Percentiles rank a stretch among this genome's conserved stretches.
These are phyloP conservation scores for Clarias fuscus DNA, from an alignment of 2,797 vertebrate species.

Conservation along the genomic window DNA sequence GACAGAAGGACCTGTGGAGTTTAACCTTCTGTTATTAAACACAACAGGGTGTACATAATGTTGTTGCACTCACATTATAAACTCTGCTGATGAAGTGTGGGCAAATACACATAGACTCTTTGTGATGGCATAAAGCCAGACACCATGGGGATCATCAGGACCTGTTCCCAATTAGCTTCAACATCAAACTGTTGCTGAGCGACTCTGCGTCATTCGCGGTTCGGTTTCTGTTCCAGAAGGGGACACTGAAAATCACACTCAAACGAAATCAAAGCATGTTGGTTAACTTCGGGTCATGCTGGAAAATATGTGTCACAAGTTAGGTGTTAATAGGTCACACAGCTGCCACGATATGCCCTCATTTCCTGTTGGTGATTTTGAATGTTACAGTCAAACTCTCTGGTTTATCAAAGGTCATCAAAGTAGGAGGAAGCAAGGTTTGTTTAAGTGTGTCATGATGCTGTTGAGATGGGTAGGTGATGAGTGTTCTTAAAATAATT, in stretches of 20 bases:
- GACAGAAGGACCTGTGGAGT: neutral
- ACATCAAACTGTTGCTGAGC: too few relatives aligned
- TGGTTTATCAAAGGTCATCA: too few relatives aligned
- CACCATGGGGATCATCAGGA: too few relatives aligned
- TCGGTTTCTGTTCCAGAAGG: too few relatives aligned
- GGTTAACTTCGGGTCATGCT: neutral
- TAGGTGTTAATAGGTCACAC: neutral
- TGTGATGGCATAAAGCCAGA: too few relatives aligned
- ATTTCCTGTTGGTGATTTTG: neutral
- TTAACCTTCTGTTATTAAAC: constrained; percentile 6
- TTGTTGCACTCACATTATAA: neutral
- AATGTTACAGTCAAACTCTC: too few relatives aligned
- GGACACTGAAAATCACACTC: neutral
- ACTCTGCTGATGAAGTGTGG: neutral
- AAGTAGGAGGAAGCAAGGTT: too few relatives aligned
- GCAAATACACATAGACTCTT: neutral
- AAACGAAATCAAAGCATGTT: neutral
- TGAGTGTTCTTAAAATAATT: too few relatives aligned
- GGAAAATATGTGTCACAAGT: neutral
- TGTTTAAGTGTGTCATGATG: too few relatives aligned
- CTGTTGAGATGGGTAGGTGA: too few relatives aligned
- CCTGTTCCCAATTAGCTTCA: too few relatives aligned
- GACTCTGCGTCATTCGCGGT: too few relatives aligned
- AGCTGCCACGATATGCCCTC: neutral
- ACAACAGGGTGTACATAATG: neutral